Base-by-base conservation (phyloP, 2,888 invertebrate genomes). In the Leptinotarsa peninsularis region DNA sequence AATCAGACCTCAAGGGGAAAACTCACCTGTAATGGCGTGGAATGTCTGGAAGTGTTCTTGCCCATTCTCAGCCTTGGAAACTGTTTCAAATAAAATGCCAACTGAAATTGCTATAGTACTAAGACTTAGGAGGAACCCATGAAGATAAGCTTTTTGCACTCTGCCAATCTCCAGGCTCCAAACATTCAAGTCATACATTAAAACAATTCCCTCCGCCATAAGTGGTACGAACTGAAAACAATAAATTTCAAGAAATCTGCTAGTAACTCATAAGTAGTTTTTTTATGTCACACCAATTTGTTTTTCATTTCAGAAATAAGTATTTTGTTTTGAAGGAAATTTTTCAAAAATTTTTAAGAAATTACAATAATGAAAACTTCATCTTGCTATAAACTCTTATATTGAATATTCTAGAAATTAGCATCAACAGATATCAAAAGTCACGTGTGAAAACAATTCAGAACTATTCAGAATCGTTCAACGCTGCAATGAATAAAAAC, bases 191-290 rank as follows among this genome's bases (percentile, higher is more conserved):
- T 81, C 80, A 3, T 83, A 78, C 71, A 85, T 83, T 14, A 84
- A 69, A 5, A 85, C 81, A 17, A 85, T 81, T 14, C 83, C 85
- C 77, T 83, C 83, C 23, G 84, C 83, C 83, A 85, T 84, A 18
- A 86, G 73, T 10, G 85, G 85, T n/a, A 85, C 75, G 50, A 84
- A 82, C 86, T 85, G 66, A 63, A 81, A 80, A 75, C 71, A 75
- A 67, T 54, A 67, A 72, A 67, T 67, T 21, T 27, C 21, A 33
- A 14, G 63, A 49, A 76, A 43, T 43, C 2, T 33, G 33, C 4
- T 33, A 33, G 33, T 43, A 43, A 43, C 43, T 43, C 43, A 43
- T 43, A 13, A 43, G 10, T 13, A 43, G 3, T 43, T 43, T 43
- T 13, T 43, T 13, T 13, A 43, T 43, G 10, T 43, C 0, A 43